Base-by-base conservation (phyloP, 2,113 vertebrate species). In the Excalfactoria chinensis region DNA sequence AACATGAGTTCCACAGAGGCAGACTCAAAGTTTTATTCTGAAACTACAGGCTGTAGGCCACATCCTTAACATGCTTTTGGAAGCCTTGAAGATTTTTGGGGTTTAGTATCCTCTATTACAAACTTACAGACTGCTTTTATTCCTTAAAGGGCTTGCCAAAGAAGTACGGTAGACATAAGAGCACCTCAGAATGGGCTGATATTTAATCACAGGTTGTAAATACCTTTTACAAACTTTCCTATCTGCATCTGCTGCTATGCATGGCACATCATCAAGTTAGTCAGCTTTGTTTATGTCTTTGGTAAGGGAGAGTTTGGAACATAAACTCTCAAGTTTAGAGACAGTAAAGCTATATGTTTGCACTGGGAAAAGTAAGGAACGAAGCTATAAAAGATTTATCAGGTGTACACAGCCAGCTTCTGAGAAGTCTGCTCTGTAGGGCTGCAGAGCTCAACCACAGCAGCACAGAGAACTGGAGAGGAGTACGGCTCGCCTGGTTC, bases 141-240 rank as follows among this genome's bases (percentile, higher is more conserved):
- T 88, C 64, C 34, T 81, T 32, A 71, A 37, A 22, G 25, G 30
- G 17, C 14, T 88, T 70, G 58, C 35, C 53, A 58, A 75, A 93
- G 44, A 44, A 83, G 30, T 70, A 11, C 16, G 1, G 32, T 64
- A 53, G 69, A 79, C 60, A 74, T 23, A 71, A 88, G 79, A 93
- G 81, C 4, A 9, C 41, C 84, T 92, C 82, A 92, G 79, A 95
- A 77, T 64, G 91, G 62, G 79, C 83, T 94, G 95, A 76, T 95
- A 90, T 64, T 91, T 93, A 83, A 70, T 86, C 90, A 93, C 35
- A 83, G 75, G 46, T 69, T 89, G 82, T 53, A 95, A 91, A 95
- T 93, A 91, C 60, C 83, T 96, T 80, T 56, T 89, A 77, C 25
- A 91, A 69, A 56, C 49, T 89, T 60, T 37, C 92, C 32, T 67